A percentile compares a stretch with the other conserved stretches of the same genome.
Evolutionary conservation across 1,140 invertebrate species (phyloP).

Genomic region (Drosophila triauraria): DNA sequence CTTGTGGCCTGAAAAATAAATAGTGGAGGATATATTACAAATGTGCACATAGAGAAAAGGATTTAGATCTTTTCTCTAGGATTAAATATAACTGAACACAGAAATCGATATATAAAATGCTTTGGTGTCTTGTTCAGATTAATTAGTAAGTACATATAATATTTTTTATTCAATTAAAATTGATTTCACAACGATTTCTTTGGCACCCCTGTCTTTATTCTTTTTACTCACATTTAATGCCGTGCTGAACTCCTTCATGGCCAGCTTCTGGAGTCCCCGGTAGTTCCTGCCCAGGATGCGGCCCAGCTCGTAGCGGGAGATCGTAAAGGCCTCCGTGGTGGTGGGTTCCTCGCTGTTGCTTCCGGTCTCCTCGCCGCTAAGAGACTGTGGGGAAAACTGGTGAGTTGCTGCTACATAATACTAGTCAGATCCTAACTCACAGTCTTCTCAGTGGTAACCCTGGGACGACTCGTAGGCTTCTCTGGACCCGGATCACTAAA

Average conservation of each 20-base stretch:
- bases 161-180: too few species aligned
- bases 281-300: slow-evolving; percentile 80
- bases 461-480: slow-evolving; percentile 60
- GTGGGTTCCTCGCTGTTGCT: slow-evolving; percentile 46
- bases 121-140: too few species aligned
- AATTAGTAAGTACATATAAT: too few species aligned
- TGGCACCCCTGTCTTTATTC: too few species aligned
- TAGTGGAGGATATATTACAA: neutral
- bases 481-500: slow-evolving; percentile 75
- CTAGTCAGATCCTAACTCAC: slow-evolving; percentile 30
- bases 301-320: slow-evolving; percentile 83
- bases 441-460: slow-evolving; percentile 60
- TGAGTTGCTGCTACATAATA: too few species aligned
- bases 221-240: slow-evolving; percentile 63
- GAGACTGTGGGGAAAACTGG: neutral
- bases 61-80: neutral
- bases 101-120: too few species aligned
- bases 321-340: slow-evolving; percentile 71
- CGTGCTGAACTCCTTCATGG: slow-evolving; percentile 72
- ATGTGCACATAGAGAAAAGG: neutral
- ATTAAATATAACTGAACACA: too few species aligned
- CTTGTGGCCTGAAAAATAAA: slow-evolving; percentile 60
- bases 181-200: neutral
- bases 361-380: slow-evolving; percentile 44
- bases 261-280: slow-evolving; percentile 74